Evolutionary conservation across 2,113 vertebrate species (phyloP).

Genomic region (Hippocampus abdominalis): DNA sequence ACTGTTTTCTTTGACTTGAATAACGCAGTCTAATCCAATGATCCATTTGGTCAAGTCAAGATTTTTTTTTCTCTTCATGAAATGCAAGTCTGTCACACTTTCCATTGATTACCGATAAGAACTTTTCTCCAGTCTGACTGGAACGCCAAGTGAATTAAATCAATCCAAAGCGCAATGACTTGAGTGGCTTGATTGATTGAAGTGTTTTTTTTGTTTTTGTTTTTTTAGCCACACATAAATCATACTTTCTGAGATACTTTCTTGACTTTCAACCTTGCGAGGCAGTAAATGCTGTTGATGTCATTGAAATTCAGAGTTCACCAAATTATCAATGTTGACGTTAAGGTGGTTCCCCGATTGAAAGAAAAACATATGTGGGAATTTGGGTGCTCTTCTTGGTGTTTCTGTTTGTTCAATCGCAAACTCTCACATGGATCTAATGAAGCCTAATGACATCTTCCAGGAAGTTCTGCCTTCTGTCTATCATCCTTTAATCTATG

Average conservation of each 20-base stretch:
- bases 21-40: constrained; percentile 12
- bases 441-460: neutral
- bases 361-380: neutral
- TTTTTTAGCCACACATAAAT: constrained; percentile 40
- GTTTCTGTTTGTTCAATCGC: constrained; percentile 3
- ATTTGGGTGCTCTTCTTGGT: neutral
- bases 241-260: constrained; percentile 19
- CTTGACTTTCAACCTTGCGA: constrained; percentile 12
- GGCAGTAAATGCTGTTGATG: neutral
- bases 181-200: constrained; percentile 22
- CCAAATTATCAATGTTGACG: neutral
- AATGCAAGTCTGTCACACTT: constrained; percentile 1
- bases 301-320: neutral
- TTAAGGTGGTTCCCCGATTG: neutral
- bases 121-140: constrained; percentile 2
- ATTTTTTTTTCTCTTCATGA: neutral
- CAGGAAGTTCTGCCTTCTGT: neutral
- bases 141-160: constrained; percentile 11
- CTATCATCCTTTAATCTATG: constrained; percentile 16
- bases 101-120: constrained; percentile 2
- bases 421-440: constrained; percentile 16
- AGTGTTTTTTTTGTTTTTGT: constrained; percentile 18
- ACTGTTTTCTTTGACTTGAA: constrained; percentile 14
- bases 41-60: constrained; percentile 4
- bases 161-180: constrained; percentile 26